These are phyloP conservation scores for Allygus modestus DNA, from an alignment of 2,888 invertebrate species.

Conservation along the genomic window DNA sequence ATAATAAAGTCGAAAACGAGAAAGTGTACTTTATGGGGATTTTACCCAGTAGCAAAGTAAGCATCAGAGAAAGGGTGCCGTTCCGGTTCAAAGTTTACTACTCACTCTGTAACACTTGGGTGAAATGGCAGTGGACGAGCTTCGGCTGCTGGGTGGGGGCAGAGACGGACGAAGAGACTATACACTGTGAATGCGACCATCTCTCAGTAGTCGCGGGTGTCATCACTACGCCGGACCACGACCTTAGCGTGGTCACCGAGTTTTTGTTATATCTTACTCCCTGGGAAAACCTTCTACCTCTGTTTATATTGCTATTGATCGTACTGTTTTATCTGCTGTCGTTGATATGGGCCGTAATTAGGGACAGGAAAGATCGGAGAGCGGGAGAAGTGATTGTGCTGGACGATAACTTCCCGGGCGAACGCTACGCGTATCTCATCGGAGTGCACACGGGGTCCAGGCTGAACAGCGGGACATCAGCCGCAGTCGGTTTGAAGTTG, in stretches of 20 bases:
- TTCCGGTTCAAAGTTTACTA: too few relatives aligned
- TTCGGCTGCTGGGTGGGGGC: too few relatives aligned
- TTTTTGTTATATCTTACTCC: not conserved
- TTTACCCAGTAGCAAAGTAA: too few relatives aligned
- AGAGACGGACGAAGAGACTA: too few relatives aligned
- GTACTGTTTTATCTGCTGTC: not conserved
- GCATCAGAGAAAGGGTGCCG: too few relatives aligned
- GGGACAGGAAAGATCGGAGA: not conserved
- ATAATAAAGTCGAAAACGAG: too few relatives aligned
- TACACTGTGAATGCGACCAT: too few relatives aligned
- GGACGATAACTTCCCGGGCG: constrained; percentile 28
- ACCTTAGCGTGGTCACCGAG: not conserved
- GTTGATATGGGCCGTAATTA: not conserved
- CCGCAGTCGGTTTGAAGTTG: not conserved
- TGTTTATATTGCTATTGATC: not conserved
- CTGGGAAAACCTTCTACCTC: not conserved
- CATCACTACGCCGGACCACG: not conserved
- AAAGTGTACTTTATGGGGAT: too few relatives aligned
- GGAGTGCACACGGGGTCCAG: constrained; percentile 11
- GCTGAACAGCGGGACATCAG: not conserved
- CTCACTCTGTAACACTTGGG: too few relatives aligned
- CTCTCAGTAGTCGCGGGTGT: too few relatives aligned
- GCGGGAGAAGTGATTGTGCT: not conserved
- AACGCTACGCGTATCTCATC: constrained; percentile 1
- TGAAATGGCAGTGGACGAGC: too few relatives aligned